Evolutionary conservation across 2,888 invertebrate genomes (phyloP).

Genomic region (Candidula unifasciata): DNA sequence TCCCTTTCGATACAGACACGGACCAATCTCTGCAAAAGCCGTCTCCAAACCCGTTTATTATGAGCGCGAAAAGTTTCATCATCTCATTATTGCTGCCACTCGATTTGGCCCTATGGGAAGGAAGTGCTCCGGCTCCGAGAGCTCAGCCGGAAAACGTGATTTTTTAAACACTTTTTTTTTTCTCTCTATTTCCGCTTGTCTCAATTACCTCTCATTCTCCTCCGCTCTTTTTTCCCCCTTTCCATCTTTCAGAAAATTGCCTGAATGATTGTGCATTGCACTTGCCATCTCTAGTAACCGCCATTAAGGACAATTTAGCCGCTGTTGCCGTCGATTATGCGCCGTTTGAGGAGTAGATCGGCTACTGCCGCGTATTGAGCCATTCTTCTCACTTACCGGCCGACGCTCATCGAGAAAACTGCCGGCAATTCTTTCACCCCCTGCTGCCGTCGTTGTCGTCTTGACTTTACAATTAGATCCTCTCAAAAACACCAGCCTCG

Average conservation of each 20-base stretch:
- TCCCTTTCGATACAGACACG: slow-evolving; percentile 18
- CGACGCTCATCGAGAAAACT: slow-evolving; percentile 31
- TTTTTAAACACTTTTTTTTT: slow-evolving; percentile 4
- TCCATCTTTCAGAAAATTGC: slow-evolving; percentile 16
- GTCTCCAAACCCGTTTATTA: slow-evolving; percentile 52
- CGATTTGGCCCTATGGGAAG: slow-evolving; percentile 52
- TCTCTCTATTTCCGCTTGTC: slow-evolving; percentile 1
- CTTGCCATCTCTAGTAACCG: slow-evolving; percentile 37
- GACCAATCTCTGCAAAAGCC: slow-evolving; percentile 40
- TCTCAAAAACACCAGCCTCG: background rate
- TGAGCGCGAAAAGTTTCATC: slow-evolving; percentile 51
- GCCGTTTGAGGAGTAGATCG: slow-evolving; percentile 24
- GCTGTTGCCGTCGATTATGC: slow-evolving; percentile 43
- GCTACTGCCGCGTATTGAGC: slow-evolving; percentile 36
- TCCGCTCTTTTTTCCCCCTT: background rate
- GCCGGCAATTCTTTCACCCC: background rate
- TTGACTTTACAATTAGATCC: slow-evolving; percentile 21
- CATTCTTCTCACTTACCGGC: slow-evolving; percentile 48
- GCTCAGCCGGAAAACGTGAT: slow-evolving; percentile 43
- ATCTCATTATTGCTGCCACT: slow-evolving; percentile 54
- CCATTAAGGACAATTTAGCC: slow-evolving; percentile 43
- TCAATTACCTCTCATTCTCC: background rate
- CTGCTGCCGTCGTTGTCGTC: background rate
- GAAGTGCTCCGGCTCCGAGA: slow-evolving; percentile 35
- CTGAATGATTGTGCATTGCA: slow-evolving; percentile 38